Conservation (phyloP, 2,113 vertebrate genomes). For the Ellobius talpinus region DNA sequence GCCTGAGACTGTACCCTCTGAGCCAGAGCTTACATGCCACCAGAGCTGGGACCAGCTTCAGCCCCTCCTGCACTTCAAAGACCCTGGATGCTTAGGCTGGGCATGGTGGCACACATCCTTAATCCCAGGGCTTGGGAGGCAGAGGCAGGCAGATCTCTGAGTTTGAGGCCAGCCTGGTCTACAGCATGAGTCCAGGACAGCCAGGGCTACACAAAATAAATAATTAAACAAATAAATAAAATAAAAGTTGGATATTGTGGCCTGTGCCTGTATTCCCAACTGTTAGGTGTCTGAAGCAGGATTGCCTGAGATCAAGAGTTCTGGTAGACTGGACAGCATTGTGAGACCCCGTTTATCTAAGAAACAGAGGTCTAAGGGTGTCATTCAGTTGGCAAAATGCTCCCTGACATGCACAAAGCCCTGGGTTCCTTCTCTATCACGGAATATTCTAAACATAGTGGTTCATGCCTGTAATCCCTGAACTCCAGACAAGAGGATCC, state of each 20-base stretch:
- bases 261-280: not conserved
- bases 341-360: not conserved
- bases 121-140: no score
- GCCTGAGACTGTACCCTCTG: no score
- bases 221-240: not conserved
- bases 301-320: not conserved
- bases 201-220: not conserved
- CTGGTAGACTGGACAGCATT: not conserved
- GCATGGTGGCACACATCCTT: not conserved
- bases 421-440: not conserved
- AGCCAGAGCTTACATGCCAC: no score
- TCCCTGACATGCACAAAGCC: not conserved
- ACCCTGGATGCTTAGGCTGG: not conserved
- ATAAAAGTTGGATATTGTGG: no score
- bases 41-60: no score
- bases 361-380: not conserved
- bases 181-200: not conserved
- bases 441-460: not conserved
- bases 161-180: not conserved
- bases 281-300: not conserved
- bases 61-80: not conserved
- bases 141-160: not conserved
- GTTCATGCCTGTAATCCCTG: not conserved
- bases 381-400: not conserved
- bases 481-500: not conserved